Conservation (phyloP, 2,113 vertebrate genomes). For the Phoxinus phoxinus region DNA sequence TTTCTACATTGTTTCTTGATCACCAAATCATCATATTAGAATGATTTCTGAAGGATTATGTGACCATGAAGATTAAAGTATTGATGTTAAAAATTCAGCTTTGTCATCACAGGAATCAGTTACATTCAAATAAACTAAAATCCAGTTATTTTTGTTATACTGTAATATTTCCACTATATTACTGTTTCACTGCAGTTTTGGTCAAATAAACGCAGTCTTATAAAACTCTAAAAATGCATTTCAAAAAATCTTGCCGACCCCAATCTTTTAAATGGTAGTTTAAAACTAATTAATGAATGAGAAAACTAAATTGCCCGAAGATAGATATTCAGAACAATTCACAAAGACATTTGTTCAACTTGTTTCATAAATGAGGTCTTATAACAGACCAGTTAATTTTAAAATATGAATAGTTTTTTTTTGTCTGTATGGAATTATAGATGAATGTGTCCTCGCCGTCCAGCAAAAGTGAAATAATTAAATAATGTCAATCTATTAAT, state of each 20-base stretch:
- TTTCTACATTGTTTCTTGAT: background rate
- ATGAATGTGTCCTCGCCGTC: background rate
- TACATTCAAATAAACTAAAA: background rate
- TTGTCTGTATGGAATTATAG: background rate
- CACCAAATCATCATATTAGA: background rate
- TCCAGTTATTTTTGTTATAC: background rate
- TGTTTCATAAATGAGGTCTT: background rate
- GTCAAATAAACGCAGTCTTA: background rate
- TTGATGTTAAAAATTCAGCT: background rate
- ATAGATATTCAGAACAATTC: background rate
- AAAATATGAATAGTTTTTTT: background rate
- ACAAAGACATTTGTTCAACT: background rate
- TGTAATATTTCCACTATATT: background rate
- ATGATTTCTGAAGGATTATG: background rate
- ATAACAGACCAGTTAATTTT: background rate
- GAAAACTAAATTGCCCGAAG: background rate
- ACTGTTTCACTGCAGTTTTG: background rate
- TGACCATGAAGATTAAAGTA: background rate
- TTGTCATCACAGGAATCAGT: background rate
- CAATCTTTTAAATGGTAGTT: background rate
- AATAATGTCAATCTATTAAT: slow-evolving; percentile 11
- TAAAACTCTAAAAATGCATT: background rate
- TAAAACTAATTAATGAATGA: background rate
- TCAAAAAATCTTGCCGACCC: background rate
- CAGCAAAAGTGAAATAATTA: slow-evolving; percentile 15